Evolutionary conservation across 2,113 vertebrate genomes (phyloP).

Genomic region (Grallaria varia): DNA sequence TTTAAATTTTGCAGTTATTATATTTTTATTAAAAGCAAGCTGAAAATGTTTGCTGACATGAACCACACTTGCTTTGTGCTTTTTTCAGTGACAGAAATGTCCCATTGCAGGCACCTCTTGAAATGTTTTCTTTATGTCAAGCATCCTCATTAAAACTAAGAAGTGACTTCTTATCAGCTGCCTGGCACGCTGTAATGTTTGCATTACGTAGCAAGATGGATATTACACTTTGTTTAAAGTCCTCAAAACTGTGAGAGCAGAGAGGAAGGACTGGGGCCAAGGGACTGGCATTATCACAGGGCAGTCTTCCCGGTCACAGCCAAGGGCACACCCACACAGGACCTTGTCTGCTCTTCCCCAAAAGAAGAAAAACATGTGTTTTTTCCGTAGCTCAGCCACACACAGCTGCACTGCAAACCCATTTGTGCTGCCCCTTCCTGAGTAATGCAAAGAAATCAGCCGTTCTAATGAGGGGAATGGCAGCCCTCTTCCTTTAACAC

Average conservation of each 20-base stretch:
- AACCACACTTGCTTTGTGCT: not conserved
- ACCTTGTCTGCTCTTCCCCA: not conserved
- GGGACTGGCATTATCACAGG: not conserved
- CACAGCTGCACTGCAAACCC: not conserved
- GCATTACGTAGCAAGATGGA: not conserved
- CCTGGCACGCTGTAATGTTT: not conserved
- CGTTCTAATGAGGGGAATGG: accelerated
- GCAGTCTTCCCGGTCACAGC: not conserved
- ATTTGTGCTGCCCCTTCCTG: not conserved
- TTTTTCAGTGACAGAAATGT: not conserved
- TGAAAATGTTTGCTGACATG: not conserved
- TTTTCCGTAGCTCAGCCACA: not conserved
- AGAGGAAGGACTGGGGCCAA: not conserved
- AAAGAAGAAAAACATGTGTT: not conserved
- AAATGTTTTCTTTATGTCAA: not conserved
- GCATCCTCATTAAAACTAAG: not conserved
- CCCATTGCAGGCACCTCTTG: not conserved
- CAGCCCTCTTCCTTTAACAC: not conserved
- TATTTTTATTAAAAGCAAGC: not conserved
- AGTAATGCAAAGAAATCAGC: not conserved
- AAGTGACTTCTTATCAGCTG: constrained; percentile 10
- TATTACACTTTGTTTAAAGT: not conserved
- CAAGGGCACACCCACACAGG: accelerated
- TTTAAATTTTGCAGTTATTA: not conserved
- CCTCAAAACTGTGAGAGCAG: not conserved